Evolutionary conservation across 2,888 invertebrate genomes (phyloP).

Genomic region (Drosophila basisetae): DNA sequence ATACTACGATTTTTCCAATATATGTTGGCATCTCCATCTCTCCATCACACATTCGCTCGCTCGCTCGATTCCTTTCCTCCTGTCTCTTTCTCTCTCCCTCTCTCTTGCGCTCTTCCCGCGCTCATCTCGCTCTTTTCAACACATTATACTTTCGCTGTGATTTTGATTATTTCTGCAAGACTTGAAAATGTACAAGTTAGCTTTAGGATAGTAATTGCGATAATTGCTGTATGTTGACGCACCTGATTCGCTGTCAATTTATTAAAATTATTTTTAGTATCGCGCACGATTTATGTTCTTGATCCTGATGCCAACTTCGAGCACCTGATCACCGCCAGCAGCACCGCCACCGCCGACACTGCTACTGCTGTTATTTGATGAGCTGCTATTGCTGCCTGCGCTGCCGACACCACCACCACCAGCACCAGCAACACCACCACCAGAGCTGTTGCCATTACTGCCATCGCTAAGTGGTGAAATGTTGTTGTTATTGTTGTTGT

Average conservation of each 20-base stretch:
- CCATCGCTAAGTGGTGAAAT: slow-evolving; percentile 70
- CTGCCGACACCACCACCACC: slow-evolving; percentile 32
- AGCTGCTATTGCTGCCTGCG: slow-evolving; percentile 42
- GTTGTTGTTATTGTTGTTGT: slow-evolving; percentile 67
- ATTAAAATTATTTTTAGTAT: slow-evolving; percentile 55
- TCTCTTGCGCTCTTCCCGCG: background rate
- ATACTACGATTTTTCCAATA: slow-evolving; percentile 37
- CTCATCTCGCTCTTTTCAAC: background rate
- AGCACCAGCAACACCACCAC: slow-evolving; percentile 8
- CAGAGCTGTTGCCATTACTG: slow-evolving; percentile 65
- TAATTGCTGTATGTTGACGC: background rate
- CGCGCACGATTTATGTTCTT: slow-evolving; percentile 84
- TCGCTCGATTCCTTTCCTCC: background rate
- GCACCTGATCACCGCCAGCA: slow-evolving; percentile 77
- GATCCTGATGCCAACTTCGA: slow-evolving; percentile 85
- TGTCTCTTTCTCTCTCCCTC: background rate
- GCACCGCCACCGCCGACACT: slow-evolving; percentile 26
- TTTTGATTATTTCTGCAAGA: slow-evolving; percentile 30
- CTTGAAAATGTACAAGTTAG: background rate
- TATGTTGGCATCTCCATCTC: background rate
- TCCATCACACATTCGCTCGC: background rate
- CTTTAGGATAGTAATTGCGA: background rate
- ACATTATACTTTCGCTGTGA: slow-evolving; percentile 2
- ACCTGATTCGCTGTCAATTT: slow-evolving; percentile 13
- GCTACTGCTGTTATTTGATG: slow-evolving; percentile 42